Evolutionary conservation across 1,140 invertebrate genomes (phyloP).

Genomic region (Euwallacea similis): DNA sequence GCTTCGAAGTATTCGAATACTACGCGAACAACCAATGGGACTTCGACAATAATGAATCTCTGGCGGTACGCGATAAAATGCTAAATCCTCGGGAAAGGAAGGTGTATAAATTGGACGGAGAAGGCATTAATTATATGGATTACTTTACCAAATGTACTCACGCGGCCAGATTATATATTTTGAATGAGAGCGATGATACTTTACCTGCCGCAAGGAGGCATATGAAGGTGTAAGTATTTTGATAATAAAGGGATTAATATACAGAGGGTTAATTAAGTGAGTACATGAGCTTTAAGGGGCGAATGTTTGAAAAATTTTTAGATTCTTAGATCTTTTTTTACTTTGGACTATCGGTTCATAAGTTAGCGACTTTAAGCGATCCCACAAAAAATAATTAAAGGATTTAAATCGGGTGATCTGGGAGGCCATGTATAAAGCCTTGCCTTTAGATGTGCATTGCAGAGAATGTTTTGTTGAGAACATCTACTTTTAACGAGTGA

Average conservation of each 20-base stretch:
- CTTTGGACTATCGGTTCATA: too few relatives aligned
- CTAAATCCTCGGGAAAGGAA: conserved; percentile 67
- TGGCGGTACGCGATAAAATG: conserved; percentile 58
- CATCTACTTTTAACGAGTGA: too few relatives aligned
- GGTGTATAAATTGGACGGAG: conserved; percentile 70
- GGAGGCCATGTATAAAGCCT: too few relatives aligned
- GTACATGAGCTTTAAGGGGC: background rate
- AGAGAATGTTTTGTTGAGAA: too few relatives aligned
- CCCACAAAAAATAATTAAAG: too few relatives aligned
- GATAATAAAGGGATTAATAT: background rate
- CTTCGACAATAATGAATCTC: conserved; percentile 68
- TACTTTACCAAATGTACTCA: conserved; percentile 76
- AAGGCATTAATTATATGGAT: conserved; percentile 68
- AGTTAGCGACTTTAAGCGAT: too few relatives aligned
- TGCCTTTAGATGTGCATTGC: too few relatives aligned
- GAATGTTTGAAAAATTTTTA: background rate
- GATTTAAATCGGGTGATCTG: too few relatives aligned
- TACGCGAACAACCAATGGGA: conserved; percentile 86
- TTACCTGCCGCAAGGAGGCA: conserved; percentile 77
- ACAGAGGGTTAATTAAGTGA: background rate
- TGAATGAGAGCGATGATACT: conserved; percentile 82
- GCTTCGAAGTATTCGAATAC: conserved; percentile 83
- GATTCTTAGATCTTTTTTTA: background rate
- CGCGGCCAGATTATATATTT: conserved; percentile 72
- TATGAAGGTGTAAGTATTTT: conserved; percentile 68